Evolutionary conservation across 2,888 invertebrate species (phyloP).

Genomic region (Didymodactylos carnosus): DNA sequence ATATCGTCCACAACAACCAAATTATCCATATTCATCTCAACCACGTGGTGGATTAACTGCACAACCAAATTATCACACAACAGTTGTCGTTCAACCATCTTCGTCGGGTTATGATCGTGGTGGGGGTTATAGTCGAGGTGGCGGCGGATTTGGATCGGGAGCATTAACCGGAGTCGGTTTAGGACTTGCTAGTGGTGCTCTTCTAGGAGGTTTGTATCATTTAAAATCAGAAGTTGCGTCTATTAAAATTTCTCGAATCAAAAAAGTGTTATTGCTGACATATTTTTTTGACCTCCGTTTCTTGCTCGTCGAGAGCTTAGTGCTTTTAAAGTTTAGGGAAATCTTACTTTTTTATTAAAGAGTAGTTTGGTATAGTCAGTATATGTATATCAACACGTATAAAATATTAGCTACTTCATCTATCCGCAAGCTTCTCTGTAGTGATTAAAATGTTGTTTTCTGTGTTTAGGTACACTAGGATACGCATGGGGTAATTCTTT

Average conservation of each 20-base stretch:
- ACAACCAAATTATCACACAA: conserved; percentile 1
- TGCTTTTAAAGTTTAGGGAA: no score
- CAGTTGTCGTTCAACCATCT: conserved; percentile 6
- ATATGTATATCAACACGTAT: no score
- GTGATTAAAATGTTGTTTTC: no score
- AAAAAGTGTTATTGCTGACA: no score
- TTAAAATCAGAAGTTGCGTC: not conserved
- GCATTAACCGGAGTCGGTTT: not conserved
- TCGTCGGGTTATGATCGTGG: not conserved
- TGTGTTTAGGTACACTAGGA: not conserved
- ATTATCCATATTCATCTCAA: conserved; percentile 1
- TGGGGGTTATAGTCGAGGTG: conserved; percentile 1
- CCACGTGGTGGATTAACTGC: not conserved
- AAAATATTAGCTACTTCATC: no score
- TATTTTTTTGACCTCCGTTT: no score
- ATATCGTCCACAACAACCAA: not conserved
- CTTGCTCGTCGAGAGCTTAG: no score
- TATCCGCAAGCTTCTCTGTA: no score
- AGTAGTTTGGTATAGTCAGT: no score
- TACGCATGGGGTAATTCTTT: conserved; percentile 9
- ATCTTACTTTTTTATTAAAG: no score
- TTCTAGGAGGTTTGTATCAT: not conserved
- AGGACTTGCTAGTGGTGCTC: not conserved
- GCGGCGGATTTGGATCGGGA: not conserved
- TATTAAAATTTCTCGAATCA: not conserved